phyloP scores from a whole-genome alignment of 1,140 invertebrate species.

The Megalopta genalis region DNA sequence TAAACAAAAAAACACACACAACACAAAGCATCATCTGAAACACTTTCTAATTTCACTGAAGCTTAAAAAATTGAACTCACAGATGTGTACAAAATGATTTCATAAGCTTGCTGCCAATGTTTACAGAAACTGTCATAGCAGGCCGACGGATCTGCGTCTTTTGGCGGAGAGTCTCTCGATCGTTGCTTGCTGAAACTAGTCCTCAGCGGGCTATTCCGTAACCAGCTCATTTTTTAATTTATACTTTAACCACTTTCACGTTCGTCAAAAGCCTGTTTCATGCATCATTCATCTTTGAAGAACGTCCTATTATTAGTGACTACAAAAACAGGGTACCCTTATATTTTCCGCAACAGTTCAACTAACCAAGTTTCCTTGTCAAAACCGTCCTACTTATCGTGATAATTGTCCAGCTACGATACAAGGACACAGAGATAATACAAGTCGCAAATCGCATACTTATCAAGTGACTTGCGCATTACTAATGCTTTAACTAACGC shows the following conservation, averaged over 20 bases:
- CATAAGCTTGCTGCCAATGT: slow-evolving; percentile 95
- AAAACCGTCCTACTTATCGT: slow-evolving; percentile 44
- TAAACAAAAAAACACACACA: not conserved
- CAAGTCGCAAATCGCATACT: slow-evolving; percentile 41
- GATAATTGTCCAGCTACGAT: slow-evolving; percentile 37
- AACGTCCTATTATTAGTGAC: not conserved
- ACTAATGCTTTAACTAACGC: slow-evolving; percentile 12
- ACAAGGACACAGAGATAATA: slow-evolving; percentile 45
- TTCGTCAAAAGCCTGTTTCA: not conserved
- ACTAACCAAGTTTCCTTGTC: slow-evolving; percentile 33
- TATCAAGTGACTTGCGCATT: slow-evolving; percentile 38
- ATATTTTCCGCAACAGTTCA: not conserved
- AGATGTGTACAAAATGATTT: slow-evolving; percentile 88
- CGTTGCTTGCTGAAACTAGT: slow-evolving; percentile 80
- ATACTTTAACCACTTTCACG: slow-evolving; percentile 12
- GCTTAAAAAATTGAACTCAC: slow-evolving; percentile 71
- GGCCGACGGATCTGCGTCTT: slow-evolving; percentile 86
- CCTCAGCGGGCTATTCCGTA: slow-evolving; percentile 82
- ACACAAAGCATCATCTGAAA: no score
- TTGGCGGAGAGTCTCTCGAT: slow-evolving; percentile 78
- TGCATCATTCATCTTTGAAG: slow-evolving; percentile 8
- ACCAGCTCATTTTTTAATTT: slow-evolving; percentile 83
- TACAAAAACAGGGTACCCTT: not conserved
- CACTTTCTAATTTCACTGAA: slow-evolving; percentile 13
- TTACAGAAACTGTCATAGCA: slow-evolving; percentile 96